These are phyloP conservation scores for Diadromus collaris DNA, from an alignment of 2,888 invertebrate genomes.

Conservation along the genomic window DNA sequence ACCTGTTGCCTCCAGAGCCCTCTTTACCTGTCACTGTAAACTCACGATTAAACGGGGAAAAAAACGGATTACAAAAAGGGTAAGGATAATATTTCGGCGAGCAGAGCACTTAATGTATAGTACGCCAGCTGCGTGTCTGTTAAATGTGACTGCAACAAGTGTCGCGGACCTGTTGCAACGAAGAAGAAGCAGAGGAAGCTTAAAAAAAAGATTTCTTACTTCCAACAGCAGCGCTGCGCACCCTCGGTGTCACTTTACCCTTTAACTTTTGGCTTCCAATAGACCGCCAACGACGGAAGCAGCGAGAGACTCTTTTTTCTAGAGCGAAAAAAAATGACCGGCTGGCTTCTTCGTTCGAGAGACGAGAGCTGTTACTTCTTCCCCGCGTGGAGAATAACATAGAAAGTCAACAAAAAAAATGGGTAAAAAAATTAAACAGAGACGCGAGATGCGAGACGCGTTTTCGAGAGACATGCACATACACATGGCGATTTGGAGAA, in stretches of 20 bases:
- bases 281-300: constrained; percentile 42
- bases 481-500: constrained; percentile 75
- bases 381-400: constrained; percentile 43
- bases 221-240: constrained; percentile 3
- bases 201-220: constrained; percentile 33
- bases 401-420: constrained; percentile 44
- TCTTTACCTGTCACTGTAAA: constrained; percentile 1
- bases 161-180: constrained; percentile 57
- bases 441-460: constrained; percentile 43
- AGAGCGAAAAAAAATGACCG: constrained; percentile 53
- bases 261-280: constrained; percentile 51
- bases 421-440: constrained; percentile 45
- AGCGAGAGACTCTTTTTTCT: constrained; percentile 37
- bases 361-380: constrained; percentile 47
- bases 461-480: constrained; percentile 66
- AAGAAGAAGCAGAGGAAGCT: constrained; percentile 5
- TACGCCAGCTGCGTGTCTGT: constrained; percentile 21
- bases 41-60: not conserved
- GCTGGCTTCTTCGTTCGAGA: constrained; percentile 54
- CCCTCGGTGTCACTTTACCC: constrained; percentile 56
- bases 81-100: constrained; percentile 26
- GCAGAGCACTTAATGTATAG: not conserved
- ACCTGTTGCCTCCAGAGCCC: constrained; percentile 43
- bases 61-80: not conserved
- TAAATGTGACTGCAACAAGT: constrained; percentile 53